Evolutionary conservation across 2,888 invertebrate genomes (phyloP).

Genomic region (Yponomeuta sedellus): DNA sequence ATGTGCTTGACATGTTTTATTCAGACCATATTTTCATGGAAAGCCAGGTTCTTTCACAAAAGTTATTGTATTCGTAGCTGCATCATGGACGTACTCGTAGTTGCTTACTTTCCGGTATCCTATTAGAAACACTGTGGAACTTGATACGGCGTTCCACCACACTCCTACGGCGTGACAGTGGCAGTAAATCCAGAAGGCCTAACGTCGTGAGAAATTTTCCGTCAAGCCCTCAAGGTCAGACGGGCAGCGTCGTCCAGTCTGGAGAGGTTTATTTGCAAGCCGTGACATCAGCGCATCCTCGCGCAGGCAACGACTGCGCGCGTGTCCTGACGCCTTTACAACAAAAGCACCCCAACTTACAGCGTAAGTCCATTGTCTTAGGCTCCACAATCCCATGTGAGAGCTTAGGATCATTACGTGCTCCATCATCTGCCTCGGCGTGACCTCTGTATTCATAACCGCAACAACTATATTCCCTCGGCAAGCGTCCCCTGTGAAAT

Average conservation of each 20-base stretch:
- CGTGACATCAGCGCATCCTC: conserved; percentile 60
- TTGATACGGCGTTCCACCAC: neutral
- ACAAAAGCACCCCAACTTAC: conserved; percentile 55
- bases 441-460: conserved; percentile 46
- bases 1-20: no score
- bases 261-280: conserved; percentile 51
- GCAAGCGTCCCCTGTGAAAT: conserved; percentile 59
- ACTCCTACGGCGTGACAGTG: neutral
- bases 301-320: conserved; percentile 49
- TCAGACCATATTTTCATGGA: no score
- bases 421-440: conserved; percentile 42
- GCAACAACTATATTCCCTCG: conserved; percentile 57
- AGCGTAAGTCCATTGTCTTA: conserved; percentile 64
- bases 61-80: no score
- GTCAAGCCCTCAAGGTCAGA: conserved; percentile 48
- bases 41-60: no score
- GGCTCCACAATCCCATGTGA: conserved; percentile 68
- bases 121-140: neutral
- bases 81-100: no score
- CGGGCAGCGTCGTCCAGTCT: conserved; percentile 64
- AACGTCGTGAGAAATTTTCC: conserved; percentile 52
- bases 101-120: neutral
- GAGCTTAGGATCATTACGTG: conserved; percentile 57
- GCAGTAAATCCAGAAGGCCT: neutral
- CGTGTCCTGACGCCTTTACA: conserved; percentile 52